Evolutionary conservation across 2,113 vertebrate genomes (phyloP).

Genomic region (Anhinga anhinga): DNA sequence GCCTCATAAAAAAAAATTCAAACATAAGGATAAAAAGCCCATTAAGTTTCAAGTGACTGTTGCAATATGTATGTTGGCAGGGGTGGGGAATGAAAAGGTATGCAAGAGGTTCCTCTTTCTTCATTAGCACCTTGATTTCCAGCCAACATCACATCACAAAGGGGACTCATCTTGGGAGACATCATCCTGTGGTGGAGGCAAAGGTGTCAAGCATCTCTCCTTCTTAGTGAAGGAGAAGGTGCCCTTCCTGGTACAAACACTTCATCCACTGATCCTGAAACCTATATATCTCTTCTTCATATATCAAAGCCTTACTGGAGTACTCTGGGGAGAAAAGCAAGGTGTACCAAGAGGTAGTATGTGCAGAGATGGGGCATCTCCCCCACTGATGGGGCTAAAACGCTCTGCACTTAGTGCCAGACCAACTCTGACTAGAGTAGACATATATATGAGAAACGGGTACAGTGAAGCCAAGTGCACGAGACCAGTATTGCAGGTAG

Average conservation of each 20-base stretch:
- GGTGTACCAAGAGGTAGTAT: not conserved
- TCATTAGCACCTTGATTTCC: not conserved
- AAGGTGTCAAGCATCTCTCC: not conserved
- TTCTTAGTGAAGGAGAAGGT: not conserved
- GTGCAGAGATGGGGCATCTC: not conserved
- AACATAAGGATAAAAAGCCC: not conserved
- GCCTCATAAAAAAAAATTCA: not conserved
- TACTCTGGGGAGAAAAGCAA: not conserved
- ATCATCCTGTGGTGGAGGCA: not conserved
- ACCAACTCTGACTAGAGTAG: not conserved
- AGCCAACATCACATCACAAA: not conserved
- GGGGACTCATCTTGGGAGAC: not conserved
- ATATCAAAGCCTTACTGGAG: not conserved
- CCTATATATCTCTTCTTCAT: not conserved
- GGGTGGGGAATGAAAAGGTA: not conserved
- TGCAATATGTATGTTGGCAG: not conserved
- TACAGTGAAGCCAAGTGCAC: not conserved
- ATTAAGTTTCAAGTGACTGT: not conserved
- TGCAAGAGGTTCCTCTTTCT: not conserved
- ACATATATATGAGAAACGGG: accelerated
- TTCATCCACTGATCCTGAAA: not conserved
- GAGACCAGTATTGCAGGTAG: not conserved
- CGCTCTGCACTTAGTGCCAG: not conserved
- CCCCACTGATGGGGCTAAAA: not conserved
- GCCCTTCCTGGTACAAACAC: not conserved